Evolutionary conservation across 2,888 invertebrate species (phyloP), one percentile per base, ranked within the genome.

Genomic region (Hemicrepidius hirtus): DNA sequence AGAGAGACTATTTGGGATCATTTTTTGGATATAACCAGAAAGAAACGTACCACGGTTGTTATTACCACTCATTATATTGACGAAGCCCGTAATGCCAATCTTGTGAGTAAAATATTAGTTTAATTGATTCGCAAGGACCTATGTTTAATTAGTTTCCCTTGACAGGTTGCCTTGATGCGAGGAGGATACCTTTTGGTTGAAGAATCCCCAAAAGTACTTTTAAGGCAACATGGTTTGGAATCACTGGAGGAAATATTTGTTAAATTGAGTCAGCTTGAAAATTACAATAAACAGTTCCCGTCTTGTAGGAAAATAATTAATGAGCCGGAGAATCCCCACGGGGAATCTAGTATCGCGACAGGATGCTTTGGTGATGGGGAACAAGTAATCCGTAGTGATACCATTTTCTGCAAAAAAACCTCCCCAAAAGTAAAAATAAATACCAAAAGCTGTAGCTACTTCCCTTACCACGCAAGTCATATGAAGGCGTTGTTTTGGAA

Each of bases 51-150:
- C 50, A 95, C 95, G 18, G 94, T 95, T 64, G 95, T 95, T 78
- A 94, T 95, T 73, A 95, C 95, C 0, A 95, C 95, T 7, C 95
- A 95, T 87, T 95, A 95, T 82, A 95, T 95, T 76, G 95, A 95
- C 76, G 95, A 95, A 84, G 95, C 95, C 0, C 90, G 94, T 78
- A 95, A 95, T 85, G 95, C 95, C 20, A 91, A 92, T 80, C 90
- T 92, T 82, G 94, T 94, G 86, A 91, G 92, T 89, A 63, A 37
- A 46, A 40, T n/a, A 5, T 40, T 32, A 6, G 4, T 32, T 9
- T 32, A 32, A 32, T 32, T 32, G 4, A 6, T 28, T 28, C 4
- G 28, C 28, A 28, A 3, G 3, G 3, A 28, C 3, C 6, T 28
- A 28, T 24, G 6, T 9, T 46, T 18, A 18, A 12, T 7, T 7